Conservation (phyloP, 2,888 invertebrate genomes). For the Rotaria magnacalcarata region DNA sequence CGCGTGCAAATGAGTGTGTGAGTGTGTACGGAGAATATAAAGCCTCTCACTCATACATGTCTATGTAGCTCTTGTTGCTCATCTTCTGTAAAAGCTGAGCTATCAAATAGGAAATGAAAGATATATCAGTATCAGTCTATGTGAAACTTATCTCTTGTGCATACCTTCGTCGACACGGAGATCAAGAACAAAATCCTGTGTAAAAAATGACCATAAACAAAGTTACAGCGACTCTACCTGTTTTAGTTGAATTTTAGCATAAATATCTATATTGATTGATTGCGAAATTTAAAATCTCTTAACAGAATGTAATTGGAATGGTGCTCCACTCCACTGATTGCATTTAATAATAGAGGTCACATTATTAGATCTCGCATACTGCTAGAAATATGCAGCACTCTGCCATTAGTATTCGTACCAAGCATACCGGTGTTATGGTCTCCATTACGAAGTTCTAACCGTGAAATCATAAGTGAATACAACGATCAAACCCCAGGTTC, state of each 20-base stretch:
- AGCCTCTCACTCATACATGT: no score
- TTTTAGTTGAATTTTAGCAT: background rate
- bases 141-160: background rate
- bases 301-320: background rate
- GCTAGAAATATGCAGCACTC: background rate
- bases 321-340: background rate
- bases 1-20: no score
- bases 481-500: no score
- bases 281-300: background rate
- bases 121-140: background rate
- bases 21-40: no score
- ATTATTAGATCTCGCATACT: background rate
- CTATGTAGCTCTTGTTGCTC: background rate
- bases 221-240: background rate
- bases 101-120: background rate
- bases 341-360: background rate
- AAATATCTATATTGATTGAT: background rate
- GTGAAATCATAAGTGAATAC: background rate
- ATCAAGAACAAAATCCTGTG: background rate
- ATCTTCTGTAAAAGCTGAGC: background rate
- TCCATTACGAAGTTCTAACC: background rate
- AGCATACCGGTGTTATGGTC: background rate
- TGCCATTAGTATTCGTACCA: background rate
- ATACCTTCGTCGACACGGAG: background rate
- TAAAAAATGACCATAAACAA: background rate